Conservation (phyloP, 2,888 invertebrate species). For the Therioaphis trifolii region DNA sequence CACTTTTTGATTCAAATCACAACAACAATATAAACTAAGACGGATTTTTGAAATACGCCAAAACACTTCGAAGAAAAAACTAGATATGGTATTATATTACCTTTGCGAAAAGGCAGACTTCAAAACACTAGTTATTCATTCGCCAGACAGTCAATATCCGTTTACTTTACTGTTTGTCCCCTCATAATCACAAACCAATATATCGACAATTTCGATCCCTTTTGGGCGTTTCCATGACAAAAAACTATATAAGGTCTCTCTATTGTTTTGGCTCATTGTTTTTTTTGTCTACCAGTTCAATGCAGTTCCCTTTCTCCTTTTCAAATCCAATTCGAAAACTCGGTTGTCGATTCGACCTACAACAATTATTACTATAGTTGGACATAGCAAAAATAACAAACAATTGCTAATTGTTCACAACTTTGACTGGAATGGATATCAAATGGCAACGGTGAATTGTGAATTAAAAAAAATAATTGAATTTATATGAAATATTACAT, state of each 20-base stretch:
- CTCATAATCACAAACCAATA: slow-evolving; percentile 51
- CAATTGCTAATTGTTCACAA: too few species aligned
- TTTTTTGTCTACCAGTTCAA: slow-evolving; percentile 23
- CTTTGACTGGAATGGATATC: too few species aligned
- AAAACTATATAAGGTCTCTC: slow-evolving; percentile 2
- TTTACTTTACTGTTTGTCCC: slow-evolving; percentile 45
- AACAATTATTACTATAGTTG: too few species aligned
- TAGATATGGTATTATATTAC: slow-evolving; percentile 50
- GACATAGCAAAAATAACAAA: too few species aligned
- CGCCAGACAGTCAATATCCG: slow-evolving; percentile 55
- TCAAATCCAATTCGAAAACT: slow-evolving; percentile 2
- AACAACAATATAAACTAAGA: slow-evolving; percentile 10
- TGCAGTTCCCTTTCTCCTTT: slow-evolving; percentile 28
- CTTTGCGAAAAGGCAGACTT: slow-evolving; percentile 45
- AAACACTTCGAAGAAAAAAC: slow-evolving; percentile 27
- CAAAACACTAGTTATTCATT: slow-evolving; percentile 53
- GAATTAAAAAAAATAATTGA: too few species aligned
- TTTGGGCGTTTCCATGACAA: slow-evolving; percentile 48
- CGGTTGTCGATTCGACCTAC: too few species aligned
- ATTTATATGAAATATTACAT: too few species aligned
- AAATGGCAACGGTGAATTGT: too few species aligned
- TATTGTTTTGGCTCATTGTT: slow-evolving; percentile 49
- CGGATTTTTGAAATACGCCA: too few species aligned
- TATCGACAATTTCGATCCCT: slow-evolving; percentile 51
- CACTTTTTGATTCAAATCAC: slow-evolving; percentile 5